phyloP scores from a whole-genome alignment of 2,888 invertebrate species.

The Agapostemon virescens region DNA sequence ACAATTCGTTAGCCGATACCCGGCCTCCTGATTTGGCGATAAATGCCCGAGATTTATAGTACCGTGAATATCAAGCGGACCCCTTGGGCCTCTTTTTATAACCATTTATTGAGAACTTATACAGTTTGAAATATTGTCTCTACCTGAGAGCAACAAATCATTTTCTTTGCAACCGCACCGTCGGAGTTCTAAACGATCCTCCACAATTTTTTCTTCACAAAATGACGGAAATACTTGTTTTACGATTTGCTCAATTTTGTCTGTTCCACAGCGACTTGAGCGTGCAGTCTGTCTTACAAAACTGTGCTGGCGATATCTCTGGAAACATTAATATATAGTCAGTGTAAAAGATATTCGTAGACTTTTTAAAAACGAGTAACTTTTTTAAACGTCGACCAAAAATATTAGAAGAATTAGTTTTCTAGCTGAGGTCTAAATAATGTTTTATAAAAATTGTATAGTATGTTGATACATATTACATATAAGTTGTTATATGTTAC shows the following conservation, averaged over 20 bases:
- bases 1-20: not conserved
- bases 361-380: too few species aligned
- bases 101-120: not conserved
- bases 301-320: not conserved
- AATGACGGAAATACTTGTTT: not conserved
- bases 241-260: not conserved
- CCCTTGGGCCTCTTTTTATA: not conserved
- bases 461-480: too few species aligned
- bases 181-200: not conserved
- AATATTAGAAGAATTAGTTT: too few species aligned
- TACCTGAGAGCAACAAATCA: not conserved
- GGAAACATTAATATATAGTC: not conserved
- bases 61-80: not conserved
- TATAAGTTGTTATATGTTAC: too few species aligned
- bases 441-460: too few species aligned
- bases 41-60: not conserved
- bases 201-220: not conserved
- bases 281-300: not conserved
- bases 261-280: not conserved
- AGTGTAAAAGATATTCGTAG: too few species aligned
- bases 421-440: too few species aligned
- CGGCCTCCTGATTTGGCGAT: not conserved
- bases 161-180: not conserved
- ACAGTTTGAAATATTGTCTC: constrained; percentile 6
- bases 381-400: too few species aligned